A percentile compares a stretch with the other conserved stretches of the same genome.
Evolutionary conservation across 2,113 vertebrate species (phyloP).

Genomic region (Cyprinodon brontotheroides): DNA sequence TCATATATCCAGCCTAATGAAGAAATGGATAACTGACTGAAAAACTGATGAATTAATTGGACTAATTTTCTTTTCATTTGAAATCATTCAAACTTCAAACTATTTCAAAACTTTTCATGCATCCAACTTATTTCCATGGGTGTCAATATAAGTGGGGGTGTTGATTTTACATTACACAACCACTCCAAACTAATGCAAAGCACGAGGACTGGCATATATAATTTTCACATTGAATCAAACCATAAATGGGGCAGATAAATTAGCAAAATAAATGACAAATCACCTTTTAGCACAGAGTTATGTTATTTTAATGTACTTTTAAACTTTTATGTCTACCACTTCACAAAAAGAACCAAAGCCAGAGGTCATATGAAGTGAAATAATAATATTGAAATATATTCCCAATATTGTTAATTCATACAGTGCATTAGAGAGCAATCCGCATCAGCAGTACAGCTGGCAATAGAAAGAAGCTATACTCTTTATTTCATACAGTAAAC

Average conservation of each 20-base stretch:
- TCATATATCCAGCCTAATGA: background rate
- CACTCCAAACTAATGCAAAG: background rate
- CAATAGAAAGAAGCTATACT: slow-evolving; percentile 9
- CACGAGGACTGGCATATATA: no score
- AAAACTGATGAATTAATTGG: background rate
- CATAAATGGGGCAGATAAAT: no score
- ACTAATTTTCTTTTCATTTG: no score
- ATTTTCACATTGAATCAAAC: no score
- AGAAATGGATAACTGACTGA: background rate
- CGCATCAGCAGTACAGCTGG: background rate
- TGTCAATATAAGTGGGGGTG: no score
- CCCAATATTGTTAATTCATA: background rate
- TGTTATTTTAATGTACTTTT: background rate
- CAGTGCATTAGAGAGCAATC: background rate
- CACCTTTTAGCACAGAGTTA: background rate
- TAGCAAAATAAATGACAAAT: no score
- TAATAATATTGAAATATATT: background rate
- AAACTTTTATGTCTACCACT: background rate
- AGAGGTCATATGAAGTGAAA: background rate
- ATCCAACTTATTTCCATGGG: no score
- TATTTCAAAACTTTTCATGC: no score
- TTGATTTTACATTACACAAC: no score
- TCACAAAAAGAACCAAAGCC: background rate
- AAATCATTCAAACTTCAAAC: no score
- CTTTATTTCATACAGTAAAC: slow-evolving; percentile 20